Percentiles rank a stretch among this genome's conserved stretches.
phyloP scores from a whole-genome alignment of 2,888 invertebrate genomes.

The Sinelater perroti region DNA sequence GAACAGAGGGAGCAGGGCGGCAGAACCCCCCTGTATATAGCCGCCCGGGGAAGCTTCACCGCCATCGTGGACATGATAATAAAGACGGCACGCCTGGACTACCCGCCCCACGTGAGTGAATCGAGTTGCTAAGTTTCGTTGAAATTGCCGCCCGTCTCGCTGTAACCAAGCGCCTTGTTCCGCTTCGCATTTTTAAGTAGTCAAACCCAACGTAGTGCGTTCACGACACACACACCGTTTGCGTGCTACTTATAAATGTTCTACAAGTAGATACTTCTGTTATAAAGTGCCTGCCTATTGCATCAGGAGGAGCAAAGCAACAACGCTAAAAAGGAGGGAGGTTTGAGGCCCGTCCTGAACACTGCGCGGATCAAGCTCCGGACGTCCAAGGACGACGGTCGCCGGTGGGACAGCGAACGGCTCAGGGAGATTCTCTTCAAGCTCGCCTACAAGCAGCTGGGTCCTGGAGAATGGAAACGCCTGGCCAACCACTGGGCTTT shows the following conservation, averaged over 20 bases:
- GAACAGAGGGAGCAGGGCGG: conserved; percentile 72
- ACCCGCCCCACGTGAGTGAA: conserved; percentile 66
- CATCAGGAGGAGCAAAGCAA: conserved; percentile 50
- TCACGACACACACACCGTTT: conserved; percentile 26
- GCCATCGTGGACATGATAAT: conserved; percentile 86
- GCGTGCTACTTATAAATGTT: conserved; percentile 36
- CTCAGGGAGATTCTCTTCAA: conserved; percentile 64
- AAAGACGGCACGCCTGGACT: conserved; percentile 75
- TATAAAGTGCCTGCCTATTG: conserved; percentile 39
- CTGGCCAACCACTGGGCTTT: conserved; percentile 74
- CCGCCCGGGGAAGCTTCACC: conserved; percentile 83
- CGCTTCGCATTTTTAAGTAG: conserved; percentile 34
- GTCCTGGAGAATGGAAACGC: conserved; percentile 71
- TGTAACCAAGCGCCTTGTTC: neutral
- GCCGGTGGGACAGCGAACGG: conserved; percentile 55
- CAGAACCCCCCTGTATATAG: conserved; percentile 77
- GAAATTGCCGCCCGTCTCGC: no score
- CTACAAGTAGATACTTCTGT: conserved; percentile 38
- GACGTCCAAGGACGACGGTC: conserved; percentile 47
- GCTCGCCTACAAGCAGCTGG: conserved; percentile 68
- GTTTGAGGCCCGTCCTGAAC: conserved; percentile 52
- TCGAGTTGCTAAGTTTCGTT: neutral
- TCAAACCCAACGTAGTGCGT: conserved; percentile 27
- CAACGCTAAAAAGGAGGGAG: conserved; percentile 41
- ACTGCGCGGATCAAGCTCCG: conserved; percentile 48